Evolutionary conservation across 2,888 invertebrate species (phyloP).

Genomic region (Polylopha cassiicola): DNA sequence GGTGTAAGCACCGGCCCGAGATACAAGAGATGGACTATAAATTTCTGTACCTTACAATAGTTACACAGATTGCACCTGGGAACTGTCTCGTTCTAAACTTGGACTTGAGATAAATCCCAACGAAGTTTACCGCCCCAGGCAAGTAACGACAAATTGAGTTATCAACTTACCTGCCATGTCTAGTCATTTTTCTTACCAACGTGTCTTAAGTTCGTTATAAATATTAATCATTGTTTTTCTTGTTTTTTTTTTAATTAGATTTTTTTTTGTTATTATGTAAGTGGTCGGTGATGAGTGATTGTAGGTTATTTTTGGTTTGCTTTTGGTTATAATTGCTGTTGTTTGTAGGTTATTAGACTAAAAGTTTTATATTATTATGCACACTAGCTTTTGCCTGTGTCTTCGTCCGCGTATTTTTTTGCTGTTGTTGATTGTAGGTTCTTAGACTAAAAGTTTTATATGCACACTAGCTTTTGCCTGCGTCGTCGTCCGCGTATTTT

Average conservation of each 20-base stretch:
- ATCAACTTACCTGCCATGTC: slow-evolving; percentile 35
- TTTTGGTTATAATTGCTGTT: no score
- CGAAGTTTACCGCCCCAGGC: slow-evolving; percentile 41
- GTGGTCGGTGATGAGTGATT: no score
- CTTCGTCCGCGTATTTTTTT: no score
- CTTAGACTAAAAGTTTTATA: no score
- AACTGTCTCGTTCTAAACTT: slow-evolving; percentile 58
- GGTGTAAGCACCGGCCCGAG: slow-evolving; percentile 36
- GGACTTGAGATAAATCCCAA: slow-evolving; percentile 52
- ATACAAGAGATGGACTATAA: slow-evolving; percentile 53
- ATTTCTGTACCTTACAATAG: slow-evolving; percentile 69
- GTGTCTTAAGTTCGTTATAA: background rate
- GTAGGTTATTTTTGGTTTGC: no score
- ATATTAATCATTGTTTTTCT: no score
- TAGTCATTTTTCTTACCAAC: slow-evolving; percentile 22
- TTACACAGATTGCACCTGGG: slow-evolving; percentile 68
- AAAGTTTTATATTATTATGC: no score
- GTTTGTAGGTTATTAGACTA: no score
- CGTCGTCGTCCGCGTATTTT: no score
- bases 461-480: no score
- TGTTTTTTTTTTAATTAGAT: slow-evolving; percentile 5
- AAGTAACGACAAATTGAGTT: slow-evolving; percentile 58
- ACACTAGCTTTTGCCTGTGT: no score
- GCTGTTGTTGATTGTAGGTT: no score
- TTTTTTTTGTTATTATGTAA: slow-evolving; percentile 3